These are phyloP conservation scores for Eubasilissa regina DNA, from an alignment of 1,140 invertebrate genomes.

Conservation along the genomic window DNA sequence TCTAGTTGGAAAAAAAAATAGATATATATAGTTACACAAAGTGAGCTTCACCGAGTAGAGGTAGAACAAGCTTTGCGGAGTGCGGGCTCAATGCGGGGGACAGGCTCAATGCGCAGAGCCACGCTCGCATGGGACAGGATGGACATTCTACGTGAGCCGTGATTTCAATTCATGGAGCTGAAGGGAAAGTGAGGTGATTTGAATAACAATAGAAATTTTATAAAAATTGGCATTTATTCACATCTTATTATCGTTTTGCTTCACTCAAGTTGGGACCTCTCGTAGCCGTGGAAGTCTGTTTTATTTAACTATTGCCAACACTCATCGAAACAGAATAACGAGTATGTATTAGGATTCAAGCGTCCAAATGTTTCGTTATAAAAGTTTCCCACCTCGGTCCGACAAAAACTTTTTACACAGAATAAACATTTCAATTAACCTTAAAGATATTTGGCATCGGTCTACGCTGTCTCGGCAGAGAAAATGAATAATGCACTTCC, in stretches of 20 bases:
- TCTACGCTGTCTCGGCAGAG: neutral
- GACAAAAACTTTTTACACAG: conserved; percentile 1
- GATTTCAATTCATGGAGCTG: too few relatives aligned
- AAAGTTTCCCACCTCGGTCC: neutral
- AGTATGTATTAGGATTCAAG: conserved; percentile 3
- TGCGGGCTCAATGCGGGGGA: too few relatives aligned
- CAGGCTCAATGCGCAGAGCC: too few relatives aligned
- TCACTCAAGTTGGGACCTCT: neutral
- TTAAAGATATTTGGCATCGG: conserved; percentile 46
- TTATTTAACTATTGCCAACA: neutral
- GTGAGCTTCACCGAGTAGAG: too few relatives aligned
- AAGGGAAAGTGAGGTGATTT: neutral
- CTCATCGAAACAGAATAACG: neutral
- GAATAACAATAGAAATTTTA: conserved; percentile 38
- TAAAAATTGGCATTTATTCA: conserved; percentile 58
- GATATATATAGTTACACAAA: too few relatives aligned
- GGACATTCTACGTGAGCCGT: too few relatives aligned
- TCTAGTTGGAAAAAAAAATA: too few relatives aligned
- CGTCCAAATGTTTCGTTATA: neutral
- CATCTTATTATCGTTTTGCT: conserved; percentile 16
- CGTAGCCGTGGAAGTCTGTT: neutral
- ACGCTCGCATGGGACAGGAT: too few relatives aligned
- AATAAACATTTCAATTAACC: conserved; percentile 28
- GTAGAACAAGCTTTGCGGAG: too few relatives aligned
- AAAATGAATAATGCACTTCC: neutral